Evolutionary conservation across 2,888 invertebrate species (phyloP).

Genomic region (Agapostemon virescens): DNA sequence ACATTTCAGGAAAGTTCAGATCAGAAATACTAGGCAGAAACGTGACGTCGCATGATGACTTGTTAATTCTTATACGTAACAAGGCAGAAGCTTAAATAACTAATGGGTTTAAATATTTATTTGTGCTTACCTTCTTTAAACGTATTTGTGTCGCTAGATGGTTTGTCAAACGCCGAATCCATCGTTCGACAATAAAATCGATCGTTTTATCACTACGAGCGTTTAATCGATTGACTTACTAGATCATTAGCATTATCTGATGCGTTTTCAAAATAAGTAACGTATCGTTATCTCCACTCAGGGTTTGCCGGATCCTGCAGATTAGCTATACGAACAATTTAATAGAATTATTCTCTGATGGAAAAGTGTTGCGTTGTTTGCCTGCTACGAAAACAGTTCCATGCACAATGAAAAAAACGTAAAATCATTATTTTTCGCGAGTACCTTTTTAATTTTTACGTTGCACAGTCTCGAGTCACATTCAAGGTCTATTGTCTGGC

Average conservation of each 20-base stretch:
- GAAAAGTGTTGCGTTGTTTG: neutral
- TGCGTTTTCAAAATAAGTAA: slow-evolving; percentile 31
- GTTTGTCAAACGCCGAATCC: slow-evolving; percentile 67
- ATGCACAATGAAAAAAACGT: neutral
- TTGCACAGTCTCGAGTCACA: neutral
- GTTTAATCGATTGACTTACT: neutral
- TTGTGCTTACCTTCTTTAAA: slow-evolving; percentile 63
- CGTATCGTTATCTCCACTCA: slow-evolving; percentile 16
- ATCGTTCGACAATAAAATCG: slow-evolving; percentile 51
- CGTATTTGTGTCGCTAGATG: slow-evolving; percentile 67
- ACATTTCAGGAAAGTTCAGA: neutral
- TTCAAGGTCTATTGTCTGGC: neutral
- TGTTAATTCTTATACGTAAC: neutral
- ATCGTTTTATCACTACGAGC: slow-evolving; percentile 14
- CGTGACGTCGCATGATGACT: neutral
- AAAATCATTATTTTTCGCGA: neutral
- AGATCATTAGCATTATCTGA: slow-evolving; percentile 17
- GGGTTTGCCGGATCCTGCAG: neutral
- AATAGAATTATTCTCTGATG: neutral
- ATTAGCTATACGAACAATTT: slow-evolving; percentile 3
- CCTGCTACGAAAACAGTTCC: neutral
- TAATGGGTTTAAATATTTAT: neutral
- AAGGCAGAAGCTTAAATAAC: neutral
- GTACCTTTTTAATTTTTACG: neutral
- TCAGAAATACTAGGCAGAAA: neutral